A percentile compares a stretch with the other conserved stretches of the same genome.
These are phyloP conservation scores for Eulemur coronatus DNA, from an alignment of 2,797 vertebrate species.

Conservation along the genomic window DNA sequence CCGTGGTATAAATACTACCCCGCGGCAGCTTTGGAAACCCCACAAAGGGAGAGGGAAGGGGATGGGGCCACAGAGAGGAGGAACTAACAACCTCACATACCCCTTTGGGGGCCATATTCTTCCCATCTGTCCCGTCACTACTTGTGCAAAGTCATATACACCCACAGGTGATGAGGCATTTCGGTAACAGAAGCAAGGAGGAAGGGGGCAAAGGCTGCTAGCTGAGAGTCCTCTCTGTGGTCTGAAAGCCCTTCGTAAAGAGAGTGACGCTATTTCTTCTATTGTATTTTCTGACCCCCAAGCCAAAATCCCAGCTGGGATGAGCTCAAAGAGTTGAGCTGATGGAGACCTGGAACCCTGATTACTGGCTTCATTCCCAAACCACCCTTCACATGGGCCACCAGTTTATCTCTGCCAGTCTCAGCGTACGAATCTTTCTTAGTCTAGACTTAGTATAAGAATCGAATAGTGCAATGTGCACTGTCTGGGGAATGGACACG, in stretches of 20 bases:
- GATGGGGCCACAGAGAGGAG: neutral
- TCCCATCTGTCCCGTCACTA: neutral
- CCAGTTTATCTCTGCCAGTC: too few relatives aligned
- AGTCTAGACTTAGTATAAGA: neutral
- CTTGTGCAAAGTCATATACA: neutral
- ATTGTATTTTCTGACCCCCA: neutral
- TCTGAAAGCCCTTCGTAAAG: neutral
- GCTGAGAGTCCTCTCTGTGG: neutral
- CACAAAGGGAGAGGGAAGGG: neutral
- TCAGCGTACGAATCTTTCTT: neutral
- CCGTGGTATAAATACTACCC: neutral
- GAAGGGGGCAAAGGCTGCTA: neutral
- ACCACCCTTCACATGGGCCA: neutral
- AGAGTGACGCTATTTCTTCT: neutral
- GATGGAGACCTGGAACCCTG: neutral
- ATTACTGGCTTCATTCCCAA: neutral
- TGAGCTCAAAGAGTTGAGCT: neutral
- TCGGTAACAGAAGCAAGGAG: neutral
- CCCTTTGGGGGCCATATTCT: neutral
- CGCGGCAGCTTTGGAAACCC: neutral
- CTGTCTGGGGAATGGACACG: too few relatives aligned
- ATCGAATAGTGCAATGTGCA: neutral
- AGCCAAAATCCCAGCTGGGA: neutral
- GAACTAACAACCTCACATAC: fast-evolving
- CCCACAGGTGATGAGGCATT: neutral